Percentiles rank a stretch among this genome's conserved stretches.
phyloP scores from a whole-genome alignment of 2,888 invertebrate genomes.

The Eupithecia inturbata region DNA sequence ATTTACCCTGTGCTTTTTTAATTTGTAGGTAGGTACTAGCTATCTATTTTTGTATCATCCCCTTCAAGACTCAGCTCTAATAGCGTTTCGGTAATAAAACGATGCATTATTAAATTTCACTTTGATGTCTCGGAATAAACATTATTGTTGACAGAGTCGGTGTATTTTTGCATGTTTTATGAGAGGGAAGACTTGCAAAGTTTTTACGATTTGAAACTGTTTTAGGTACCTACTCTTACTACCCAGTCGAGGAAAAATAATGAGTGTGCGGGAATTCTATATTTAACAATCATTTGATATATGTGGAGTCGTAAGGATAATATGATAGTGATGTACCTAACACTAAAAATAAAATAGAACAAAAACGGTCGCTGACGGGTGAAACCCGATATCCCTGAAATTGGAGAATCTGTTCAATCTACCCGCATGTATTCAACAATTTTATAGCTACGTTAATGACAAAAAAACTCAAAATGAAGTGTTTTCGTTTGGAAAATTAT shows the following conservation, averaged over 20 bases:
- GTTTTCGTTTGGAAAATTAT: conserved; percentile 43
- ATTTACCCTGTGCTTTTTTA: not conserved
- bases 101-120: conserved; percentile 74
- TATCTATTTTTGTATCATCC: conserved; percentile 54
- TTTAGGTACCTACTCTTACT: not conserved
- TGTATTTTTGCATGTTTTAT: conserved; percentile 41
- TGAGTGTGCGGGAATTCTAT: no score
- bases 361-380: conserved; percentile 23
- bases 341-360: conserved; percentile 24
- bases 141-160: conserved; percentile 43
- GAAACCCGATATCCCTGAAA: conserved; percentile 41
- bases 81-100: conserved; percentile 59
- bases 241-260: not conserved
- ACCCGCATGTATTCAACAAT: conserved; percentile 10
- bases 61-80: conserved; percentile 32
- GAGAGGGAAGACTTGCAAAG: conserved; percentile 11
- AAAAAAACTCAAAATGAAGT: conserved; percentile 43
- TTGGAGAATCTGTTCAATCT: conserved; percentile 29
- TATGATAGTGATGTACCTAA: not conserved
- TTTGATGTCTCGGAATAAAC: conserved; percentile 67
- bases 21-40: not conserved
- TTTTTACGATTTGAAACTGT: not conserved
- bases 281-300: not conserved
- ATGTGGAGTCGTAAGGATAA: no score
- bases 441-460: not conserved